These are phyloP conservation scores for Cephalopterus ornatus DNA, from an alignment of 2,113 vertebrate species.

Conservation along the genomic window DNA sequence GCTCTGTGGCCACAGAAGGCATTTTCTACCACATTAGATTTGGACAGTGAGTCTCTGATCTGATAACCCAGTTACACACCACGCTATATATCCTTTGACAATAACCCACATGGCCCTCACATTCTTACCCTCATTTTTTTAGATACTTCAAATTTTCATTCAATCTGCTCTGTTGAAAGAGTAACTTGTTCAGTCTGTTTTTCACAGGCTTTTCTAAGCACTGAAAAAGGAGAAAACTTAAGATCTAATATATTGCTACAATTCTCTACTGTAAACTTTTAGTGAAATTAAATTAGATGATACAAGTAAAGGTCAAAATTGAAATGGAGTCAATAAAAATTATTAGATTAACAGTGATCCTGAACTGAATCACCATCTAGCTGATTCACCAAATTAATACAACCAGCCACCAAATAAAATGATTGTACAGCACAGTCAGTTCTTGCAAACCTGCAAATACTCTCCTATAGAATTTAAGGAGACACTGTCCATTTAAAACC, in stretches of 20 bases:
- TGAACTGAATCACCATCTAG: background rate
- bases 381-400: background rate
- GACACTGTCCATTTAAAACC: background rate
- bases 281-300: background rate
- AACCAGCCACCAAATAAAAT: background rate
- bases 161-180: background rate
- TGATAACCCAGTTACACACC: background rate
- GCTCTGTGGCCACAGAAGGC: background rate
- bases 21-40: background rate
- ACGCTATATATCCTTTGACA: background rate
- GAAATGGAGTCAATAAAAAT: conserved; percentile 12
- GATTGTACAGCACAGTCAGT: background rate
- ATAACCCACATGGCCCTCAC: background rate
- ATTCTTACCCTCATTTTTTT: background rate
- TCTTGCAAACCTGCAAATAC: background rate
- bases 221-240: background rate
- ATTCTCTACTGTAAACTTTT: background rate
- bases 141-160: background rate
- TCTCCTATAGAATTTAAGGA: background rate
- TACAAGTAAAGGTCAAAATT: background rate
- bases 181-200: background rate
- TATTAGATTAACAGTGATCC: background rate
- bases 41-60: background rate
- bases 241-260: background rate
- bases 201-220: background rate